Evolutionary conservation across 2,888 invertebrate genomes (phyloP).

Genomic region (Caenorhabditis sp.): DNA sequence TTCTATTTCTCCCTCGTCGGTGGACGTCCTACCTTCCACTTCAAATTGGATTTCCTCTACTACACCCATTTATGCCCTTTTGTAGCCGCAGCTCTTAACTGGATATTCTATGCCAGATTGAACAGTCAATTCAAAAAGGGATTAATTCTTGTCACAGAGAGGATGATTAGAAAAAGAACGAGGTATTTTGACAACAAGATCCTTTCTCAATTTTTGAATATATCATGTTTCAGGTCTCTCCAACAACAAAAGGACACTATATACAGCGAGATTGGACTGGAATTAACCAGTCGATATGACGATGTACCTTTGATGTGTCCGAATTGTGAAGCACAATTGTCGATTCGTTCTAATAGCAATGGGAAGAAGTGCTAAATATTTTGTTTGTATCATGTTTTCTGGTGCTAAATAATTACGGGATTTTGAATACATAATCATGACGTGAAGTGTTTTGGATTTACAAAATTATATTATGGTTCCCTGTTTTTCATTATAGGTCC

Average conservation of each 20-base stretch:
- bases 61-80: constrained; percentile 54
- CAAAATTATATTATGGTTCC: no score
- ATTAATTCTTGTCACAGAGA: constrained; percentile 54
- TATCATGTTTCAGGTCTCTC: constrained; percentile 15
- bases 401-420: not conserved
- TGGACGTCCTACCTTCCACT: not conserved
- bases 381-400: not conserved
- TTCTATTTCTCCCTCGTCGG: constrained; percentile 21
- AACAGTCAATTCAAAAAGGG: constrained; percentile 63
- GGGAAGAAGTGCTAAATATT: constrained; percentile 22
- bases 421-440: not conserved
- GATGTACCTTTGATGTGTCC: constrained; percentile 53
- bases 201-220: not conserved
- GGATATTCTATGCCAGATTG: constrained; percentile 60
- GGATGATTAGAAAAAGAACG: constrained; percentile 55
- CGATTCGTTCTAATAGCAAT: constrained; percentile 29
- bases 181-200: constrained; percentile 14
- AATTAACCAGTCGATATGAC: constrained; percentile 34
- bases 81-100: constrained; percentile 55
- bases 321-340: constrained; percentile 49
- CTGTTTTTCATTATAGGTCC: no score
- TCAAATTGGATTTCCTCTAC: constrained; percentile 30
- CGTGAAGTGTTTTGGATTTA: no score
- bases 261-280: constrained; percentile 35
- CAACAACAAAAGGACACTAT: constrained; percentile 35